Base-by-base conservation (phyloP, 1,140 invertebrate genomes). In the Oreohelix idahoensis region DNA sequence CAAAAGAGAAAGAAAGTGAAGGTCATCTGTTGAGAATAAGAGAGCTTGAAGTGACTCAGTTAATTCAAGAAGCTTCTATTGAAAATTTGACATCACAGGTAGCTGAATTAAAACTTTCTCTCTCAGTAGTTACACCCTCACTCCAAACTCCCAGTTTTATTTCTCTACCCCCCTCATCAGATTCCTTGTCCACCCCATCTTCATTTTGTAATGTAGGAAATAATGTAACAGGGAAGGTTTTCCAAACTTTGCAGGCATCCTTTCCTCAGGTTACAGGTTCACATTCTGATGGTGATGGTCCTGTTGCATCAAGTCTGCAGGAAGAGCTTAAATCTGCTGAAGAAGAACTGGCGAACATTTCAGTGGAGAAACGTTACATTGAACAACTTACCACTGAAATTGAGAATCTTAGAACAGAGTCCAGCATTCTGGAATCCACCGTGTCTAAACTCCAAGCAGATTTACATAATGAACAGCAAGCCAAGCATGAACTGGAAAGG, bases 401-500 rank as follows among this genome's bases (percentile, higher is more conserved):
- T 32, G 70, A 73, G 17, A 76, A 51, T 17, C 32, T 38, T 5
- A 71, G 15, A n/a, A 29, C 10, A 10, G 32, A 71, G 26, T 2
- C 26, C 15, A 10, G 20, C 15, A 20, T 39, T 38, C n/a, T 32
- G 10, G 76, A 78, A 49, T 53, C 51, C 20, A 79, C 49, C 4
- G 26, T 81, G 29, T 49, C 42, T 35, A 49, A 23, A 26, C 35
- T 83, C 0, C n/a, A 36, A 75, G 39, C 29, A 17, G 45, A 74
- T 20, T 45, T 82, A 32, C 5, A 81, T 42, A 51, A 26, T 29
- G 70, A 73, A 36, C 36, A 71, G 45, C 29, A 75, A 36, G 58
- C 83, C 36, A 81, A 79, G 29, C 53, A 45, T 66, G 77, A 80
- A 39, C 84, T 84, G 35, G 70, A 84, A 38, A 66, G 75, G 66